phyloP scores from a whole-genome alignment of 2,797 vertebrate species.

The Mastacembelus armatus region DNA sequence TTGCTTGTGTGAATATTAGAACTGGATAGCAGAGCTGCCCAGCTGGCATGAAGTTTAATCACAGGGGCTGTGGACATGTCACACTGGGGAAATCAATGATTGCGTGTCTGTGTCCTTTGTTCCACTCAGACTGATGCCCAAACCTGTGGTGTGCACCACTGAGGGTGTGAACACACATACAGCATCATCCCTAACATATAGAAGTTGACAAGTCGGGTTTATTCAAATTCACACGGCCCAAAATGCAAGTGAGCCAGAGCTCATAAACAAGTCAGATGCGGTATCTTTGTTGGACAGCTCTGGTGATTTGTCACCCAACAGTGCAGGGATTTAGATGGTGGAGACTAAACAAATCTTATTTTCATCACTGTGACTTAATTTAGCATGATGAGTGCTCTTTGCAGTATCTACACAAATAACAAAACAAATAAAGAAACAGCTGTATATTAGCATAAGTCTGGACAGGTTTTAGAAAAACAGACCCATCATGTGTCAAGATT shows the following conservation, averaged over 20 bases:
- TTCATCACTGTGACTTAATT: constrained; percentile 54
- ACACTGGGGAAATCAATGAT: constrained; percentile 61
- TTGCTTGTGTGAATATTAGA: constrained; percentile 8
- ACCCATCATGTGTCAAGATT: constrained; percentile 36
- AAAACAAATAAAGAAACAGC: constrained; percentile 20
- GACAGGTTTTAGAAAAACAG: not conserved
- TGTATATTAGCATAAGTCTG: constrained; percentile 11
- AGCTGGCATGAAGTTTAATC: constrained; percentile 55
- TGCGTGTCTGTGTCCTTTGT: constrained; percentile 46
- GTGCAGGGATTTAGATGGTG: constrained; percentile 28
- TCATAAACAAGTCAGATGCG: constrained; percentile 1
- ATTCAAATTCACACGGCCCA: constrained; percentile 36
- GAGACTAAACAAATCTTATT: constrained; percentile 44
- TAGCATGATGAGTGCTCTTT: constrained; percentile 48
- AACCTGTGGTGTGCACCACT: constrained; percentile 24
- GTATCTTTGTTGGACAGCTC: constrained; percentile 10
- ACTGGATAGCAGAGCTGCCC: constrained; percentile 21
- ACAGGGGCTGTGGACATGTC: constrained; percentile 42
- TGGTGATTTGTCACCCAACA: constrained; percentile 43
- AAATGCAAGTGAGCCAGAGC: not conserved
- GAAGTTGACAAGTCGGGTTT: constrained; percentile 48
- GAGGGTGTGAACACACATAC: constrained; percentile 62
- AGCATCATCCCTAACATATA: constrained; percentile 28
- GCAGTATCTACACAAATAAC: constrained; percentile 4
- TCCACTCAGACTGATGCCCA: constrained; percentile 42